Conservation (phyloP, 2,888 invertebrate species). For the Drosophila demipolita region DNA sequence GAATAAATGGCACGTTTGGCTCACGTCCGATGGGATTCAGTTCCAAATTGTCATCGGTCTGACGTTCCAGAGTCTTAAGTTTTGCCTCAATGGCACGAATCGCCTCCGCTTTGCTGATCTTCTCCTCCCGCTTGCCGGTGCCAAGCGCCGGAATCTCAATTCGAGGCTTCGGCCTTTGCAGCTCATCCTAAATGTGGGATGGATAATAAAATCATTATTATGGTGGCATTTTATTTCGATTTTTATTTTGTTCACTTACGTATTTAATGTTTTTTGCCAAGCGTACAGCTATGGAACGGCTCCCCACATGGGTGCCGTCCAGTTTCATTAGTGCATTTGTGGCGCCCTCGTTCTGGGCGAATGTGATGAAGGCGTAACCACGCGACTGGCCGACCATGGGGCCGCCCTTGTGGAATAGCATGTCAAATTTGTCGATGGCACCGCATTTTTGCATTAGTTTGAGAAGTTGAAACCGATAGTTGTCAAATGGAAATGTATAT, state of each 20-base stretch:
- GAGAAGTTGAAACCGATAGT: slow-evolving; percentile 96
- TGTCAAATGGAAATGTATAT: slow-evolving; percentile 56
- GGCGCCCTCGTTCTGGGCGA: slow-evolving; percentile 88
- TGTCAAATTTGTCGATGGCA: slow-evolving; percentile 97
- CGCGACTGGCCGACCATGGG: slow-evolving; percentile 95
- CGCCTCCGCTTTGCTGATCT: slow-evolving; percentile 91
- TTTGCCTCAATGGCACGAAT: slow-evolving; percentile 96
- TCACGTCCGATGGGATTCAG: slow-evolving; percentile 87
- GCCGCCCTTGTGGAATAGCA: slow-evolving; percentile 96
- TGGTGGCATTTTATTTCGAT: not conserved
- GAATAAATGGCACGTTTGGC: slow-evolving; percentile 88
- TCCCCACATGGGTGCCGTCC: slow-evolving; percentile 91
- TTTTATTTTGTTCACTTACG: slow-evolving; percentile 84
- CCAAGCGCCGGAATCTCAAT: slow-evolving; percentile 92
- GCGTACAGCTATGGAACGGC: slow-evolving; percentile 91
- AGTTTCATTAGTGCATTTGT: slow-evolving; percentile 89
- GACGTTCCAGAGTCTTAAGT: slow-evolving; percentile 91
- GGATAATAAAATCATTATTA: not conserved
- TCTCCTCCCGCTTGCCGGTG: slow-evolving; percentile 87
- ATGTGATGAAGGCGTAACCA: slow-evolving; percentile 97
- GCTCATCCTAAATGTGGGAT: slow-evolving; percentile 88
- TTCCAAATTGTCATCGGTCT: slow-evolving; percentile 90
- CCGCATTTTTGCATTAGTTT: slow-evolving; percentile 98
- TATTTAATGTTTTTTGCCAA: slow-evolving; percentile 91
- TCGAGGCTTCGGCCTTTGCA: slow-evolving; percentile 91